phyloP scores from a whole-genome alignment of 2,888 invertebrate species.

The Oxyscelio sp. region DNA sequence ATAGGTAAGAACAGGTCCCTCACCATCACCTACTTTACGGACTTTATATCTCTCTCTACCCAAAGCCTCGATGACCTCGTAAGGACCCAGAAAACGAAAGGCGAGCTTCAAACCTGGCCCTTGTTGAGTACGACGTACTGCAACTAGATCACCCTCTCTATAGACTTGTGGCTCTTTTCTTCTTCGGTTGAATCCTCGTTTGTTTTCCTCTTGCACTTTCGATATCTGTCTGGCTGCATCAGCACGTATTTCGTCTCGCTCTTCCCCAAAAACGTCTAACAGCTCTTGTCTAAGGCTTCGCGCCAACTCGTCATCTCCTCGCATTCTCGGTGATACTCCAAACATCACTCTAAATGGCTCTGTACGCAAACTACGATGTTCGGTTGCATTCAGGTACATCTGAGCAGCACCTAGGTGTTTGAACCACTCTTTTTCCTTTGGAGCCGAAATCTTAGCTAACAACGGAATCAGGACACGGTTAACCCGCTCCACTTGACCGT shows the following conservation, averaged over 20 bases:
- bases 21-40: background rate
- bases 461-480: too few relatives aligned
- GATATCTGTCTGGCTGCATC: background rate
- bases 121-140: too few relatives aligned
- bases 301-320: too few relatives aligned
- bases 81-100: background rate
- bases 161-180: background rate
- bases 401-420: constrained; percentile 67
- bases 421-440: constrained; percentile 72
- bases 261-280: constrained; percentile 3
- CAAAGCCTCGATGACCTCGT: background rate
- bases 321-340: constrained; percentile 28
- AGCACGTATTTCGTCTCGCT: constrained; percentile 29
- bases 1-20: background rate
- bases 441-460: constrained; percentile 66
- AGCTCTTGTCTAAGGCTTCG: background rate
- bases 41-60: background rate
- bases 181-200: background rate
- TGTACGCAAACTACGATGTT: constrained; percentile 67
- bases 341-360: constrained; percentile 75
- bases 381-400: constrained; percentile 61
- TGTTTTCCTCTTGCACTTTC: background rate
- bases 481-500: too few relatives aligned
- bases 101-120: constrained; percentile 1
- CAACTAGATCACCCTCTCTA: background rate